These are phyloP conservation scores for Phaethon lepturus DNA, from an alignment of 2,113 vertebrate species.

Conservation along the genomic window DNA sequence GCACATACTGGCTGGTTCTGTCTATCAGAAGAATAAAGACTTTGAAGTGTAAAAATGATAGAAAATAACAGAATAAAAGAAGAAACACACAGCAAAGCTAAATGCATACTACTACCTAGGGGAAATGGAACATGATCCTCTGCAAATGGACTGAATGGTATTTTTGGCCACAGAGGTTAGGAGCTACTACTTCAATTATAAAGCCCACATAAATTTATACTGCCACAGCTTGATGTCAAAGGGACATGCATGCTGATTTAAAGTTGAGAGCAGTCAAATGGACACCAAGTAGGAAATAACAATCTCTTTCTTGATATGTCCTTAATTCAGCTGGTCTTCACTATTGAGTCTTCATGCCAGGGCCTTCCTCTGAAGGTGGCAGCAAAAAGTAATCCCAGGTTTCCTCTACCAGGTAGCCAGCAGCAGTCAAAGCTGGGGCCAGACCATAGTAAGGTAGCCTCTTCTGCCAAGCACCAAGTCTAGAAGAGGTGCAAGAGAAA, in stretches of 20 bases:
- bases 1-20: background rate
- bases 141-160: background rate
- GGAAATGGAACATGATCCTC: background rate
- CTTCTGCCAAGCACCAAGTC: background rate
- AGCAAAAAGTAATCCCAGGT: background rate
- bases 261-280: background rate
- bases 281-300: background rate
- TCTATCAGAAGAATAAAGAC: background rate
- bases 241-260: background rate
- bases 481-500: background rate
- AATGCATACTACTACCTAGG: background rate
- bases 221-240: background rate
- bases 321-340: background rate
- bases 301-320: background rate
- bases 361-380: background rate
- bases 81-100: background rate
- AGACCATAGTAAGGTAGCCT: background rate
- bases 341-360: background rate
- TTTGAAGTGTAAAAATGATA: background rate
- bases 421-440: background rate
- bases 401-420: background rate
- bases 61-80: background rate
- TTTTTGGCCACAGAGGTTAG: background rate
- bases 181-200: background rate
- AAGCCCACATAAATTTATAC: background rate